These are phyloP conservation scores for Rhabdornis inornatus DNA, from an alignment of 2,113 vertebrate genomes.

Conservation along the genomic window DNA sequence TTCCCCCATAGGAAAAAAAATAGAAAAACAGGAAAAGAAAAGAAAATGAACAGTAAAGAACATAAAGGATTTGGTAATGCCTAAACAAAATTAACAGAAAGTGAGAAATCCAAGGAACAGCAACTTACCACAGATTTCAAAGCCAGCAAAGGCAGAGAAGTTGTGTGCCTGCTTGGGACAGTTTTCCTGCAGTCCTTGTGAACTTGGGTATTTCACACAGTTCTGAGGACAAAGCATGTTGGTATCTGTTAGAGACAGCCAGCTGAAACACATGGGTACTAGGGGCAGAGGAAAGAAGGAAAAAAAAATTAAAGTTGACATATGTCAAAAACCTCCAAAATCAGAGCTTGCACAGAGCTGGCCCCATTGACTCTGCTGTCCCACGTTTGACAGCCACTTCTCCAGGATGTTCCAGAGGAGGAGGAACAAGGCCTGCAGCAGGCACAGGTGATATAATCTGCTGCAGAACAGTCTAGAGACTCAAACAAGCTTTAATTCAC, in stretches of 20 bases:
- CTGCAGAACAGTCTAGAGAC: background rate
- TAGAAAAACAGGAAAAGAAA: background rate
- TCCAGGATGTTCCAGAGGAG: background rate
- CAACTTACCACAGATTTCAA: background rate
- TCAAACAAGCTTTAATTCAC: background rate
- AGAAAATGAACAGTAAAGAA: background rate
- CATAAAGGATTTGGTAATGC: background rate
- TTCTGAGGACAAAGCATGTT: background rate
- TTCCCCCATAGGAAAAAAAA: background rate
- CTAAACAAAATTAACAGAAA: background rate
- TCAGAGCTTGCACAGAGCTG: background rate
- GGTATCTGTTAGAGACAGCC: background rate
- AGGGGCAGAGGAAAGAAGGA: background rate
- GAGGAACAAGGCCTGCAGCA: background rate
- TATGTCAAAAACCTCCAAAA: background rate
- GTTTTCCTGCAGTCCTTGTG: background rate
- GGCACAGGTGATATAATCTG: background rate
- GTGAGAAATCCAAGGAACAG: background rate
- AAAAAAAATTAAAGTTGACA: background rate
- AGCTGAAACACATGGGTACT: background rate
- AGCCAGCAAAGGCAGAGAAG: background rate
- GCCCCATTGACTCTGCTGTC: background rate
- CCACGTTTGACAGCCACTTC: background rate
- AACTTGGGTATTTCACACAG: background rate
- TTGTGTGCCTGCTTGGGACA: background rate